Evolutionary conservation across 1,140 invertebrate genomes (phyloP).

Genomic region (Drosophila paulistorum): DNA sequence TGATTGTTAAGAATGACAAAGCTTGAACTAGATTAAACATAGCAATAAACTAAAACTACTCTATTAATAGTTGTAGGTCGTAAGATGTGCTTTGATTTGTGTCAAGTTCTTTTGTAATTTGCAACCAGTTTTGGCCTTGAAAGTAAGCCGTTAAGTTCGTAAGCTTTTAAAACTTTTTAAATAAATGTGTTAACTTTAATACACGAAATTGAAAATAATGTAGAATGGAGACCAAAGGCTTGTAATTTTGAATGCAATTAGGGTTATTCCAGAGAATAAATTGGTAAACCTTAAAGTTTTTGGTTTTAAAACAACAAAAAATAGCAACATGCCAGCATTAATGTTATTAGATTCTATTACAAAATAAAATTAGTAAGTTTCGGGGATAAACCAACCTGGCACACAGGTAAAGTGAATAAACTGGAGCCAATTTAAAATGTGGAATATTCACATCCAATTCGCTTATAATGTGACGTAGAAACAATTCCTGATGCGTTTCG

Average conservation of each 20-base stretch:
- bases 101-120: no score
- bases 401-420: conserved; percentile 97
- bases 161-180: no score
- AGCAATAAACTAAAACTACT: no score
- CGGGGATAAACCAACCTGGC: conserved; percentile 85
- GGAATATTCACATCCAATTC: conserved; percentile 93
- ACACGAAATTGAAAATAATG: no score
- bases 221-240: background rate
- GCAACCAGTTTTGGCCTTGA: no score
- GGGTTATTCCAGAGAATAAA: no score
- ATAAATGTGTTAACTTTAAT: no score
- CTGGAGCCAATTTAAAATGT: conserved; percentile 94
- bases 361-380: conserved; percentile 17
- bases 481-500: conserved; percentile 96
- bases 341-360: conserved; percentile 29
- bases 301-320: background rate
- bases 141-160: no score
- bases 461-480: conserved; percentile 93
- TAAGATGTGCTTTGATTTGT: no score
- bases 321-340: conserved; percentile 10
- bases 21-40: no score
- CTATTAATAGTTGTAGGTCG: no score
- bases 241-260: background rate
- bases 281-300: background rate
- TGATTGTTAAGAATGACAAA: no score